phyloP scores from a whole-genome alignment of 1,140 invertebrate genomes.

The Lysiphlebus fabarum region DNA sequence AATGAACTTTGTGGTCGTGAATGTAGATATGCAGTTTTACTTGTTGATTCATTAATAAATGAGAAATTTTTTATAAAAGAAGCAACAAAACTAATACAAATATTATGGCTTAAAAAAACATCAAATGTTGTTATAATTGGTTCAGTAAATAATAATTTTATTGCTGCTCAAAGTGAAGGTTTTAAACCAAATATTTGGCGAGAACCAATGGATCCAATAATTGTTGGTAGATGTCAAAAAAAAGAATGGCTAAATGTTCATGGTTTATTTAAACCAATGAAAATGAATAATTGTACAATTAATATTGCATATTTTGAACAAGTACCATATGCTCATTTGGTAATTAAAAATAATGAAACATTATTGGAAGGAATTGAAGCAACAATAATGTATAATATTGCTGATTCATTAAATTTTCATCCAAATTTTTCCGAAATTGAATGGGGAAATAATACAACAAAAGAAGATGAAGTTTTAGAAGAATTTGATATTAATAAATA shows the following conservation, averaged over 20 bases:
- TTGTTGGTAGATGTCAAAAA: slow-evolving; percentile 30
- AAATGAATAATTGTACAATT: slow-evolving; percentile 27
- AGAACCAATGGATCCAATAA: slow-evolving; percentile 20
- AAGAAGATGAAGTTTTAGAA: slow-evolving; percentile 4
- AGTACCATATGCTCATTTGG: slow-evolving; percentile 31
- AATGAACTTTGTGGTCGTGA: slow-evolving; percentile 31
- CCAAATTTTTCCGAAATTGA: background rate
- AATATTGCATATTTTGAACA: slow-evolving; percentile 32
- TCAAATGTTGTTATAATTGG: slow-evolving; percentile 33
- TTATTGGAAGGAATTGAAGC: slow-evolving; percentile 27
- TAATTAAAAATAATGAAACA: background rate
- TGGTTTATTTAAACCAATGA: slow-evolving; percentile 6
- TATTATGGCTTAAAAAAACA: slow-evolving; percentile 32
- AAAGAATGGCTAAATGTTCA: slow-evolving; percentile 3
- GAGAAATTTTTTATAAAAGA: slow-evolving; percentile 30
- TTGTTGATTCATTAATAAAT: slow-evolving; percentile 21
- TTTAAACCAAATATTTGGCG: slow-evolving; percentile 25
- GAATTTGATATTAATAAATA: background rate
- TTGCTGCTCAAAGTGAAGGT: slow-evolving; percentile 30
- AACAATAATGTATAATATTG: background rate
- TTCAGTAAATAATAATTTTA: slow-evolving; percentile 17
- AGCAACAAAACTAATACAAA: slow-evolving; percentile 11
- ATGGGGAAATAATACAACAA: slow-evolving; percentile 4
- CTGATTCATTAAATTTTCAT: slow-evolving; percentile 4
- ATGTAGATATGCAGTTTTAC: slow-evolving; percentile 31